These are phyloP conservation scores for Coremacera marginata DNA, from an alignment of 2,888 invertebrate species.

Conservation along the genomic window DNA sequence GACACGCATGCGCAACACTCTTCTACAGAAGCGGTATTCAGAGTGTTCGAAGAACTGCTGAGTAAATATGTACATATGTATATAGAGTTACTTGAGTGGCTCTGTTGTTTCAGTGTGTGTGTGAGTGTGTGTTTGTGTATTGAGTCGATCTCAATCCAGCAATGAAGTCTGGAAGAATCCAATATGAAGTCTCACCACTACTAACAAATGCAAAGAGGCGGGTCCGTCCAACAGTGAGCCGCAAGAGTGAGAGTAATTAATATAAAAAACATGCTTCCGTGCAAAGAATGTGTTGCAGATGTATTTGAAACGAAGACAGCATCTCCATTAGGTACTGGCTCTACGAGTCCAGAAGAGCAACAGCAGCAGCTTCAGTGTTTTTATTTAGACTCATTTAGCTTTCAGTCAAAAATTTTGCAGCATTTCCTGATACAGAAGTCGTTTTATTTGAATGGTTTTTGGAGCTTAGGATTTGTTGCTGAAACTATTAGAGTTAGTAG, in stretches of 20 bases:
- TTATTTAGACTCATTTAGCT: background rate
- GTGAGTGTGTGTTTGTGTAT: constrained; percentile 8
- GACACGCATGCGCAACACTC: constrained; percentile 35
- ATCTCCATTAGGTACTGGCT: background rate
- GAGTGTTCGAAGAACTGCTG: background rate
- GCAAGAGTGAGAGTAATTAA: constrained; percentile 31
- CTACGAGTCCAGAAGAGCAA: constrained; percentile 1
- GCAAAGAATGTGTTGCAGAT: background rate
- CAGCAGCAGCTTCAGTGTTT: background rate
- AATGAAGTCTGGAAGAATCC: background rate
- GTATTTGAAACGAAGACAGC: background rate
- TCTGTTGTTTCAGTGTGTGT: background rate
- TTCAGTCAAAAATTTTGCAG: too few relatives aligned
- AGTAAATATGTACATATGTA: background rate
- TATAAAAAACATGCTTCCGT: constrained; percentile 25
- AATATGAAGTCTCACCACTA: constrained; percentile 11
- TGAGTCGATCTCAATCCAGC: constrained; percentile 1
- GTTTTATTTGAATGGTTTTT: background rate
- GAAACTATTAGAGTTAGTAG: background rate
- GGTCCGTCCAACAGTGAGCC: background rate
- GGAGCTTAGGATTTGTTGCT: background rate
- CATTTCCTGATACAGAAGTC: constrained; percentile 2
- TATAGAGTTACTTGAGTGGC: constrained; percentile 9
- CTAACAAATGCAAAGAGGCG: background rate
- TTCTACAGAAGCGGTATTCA: background rate